Conservation (phyloP, 2,888 invertebrate species). For the Tachystola acroxantha region DNA sequence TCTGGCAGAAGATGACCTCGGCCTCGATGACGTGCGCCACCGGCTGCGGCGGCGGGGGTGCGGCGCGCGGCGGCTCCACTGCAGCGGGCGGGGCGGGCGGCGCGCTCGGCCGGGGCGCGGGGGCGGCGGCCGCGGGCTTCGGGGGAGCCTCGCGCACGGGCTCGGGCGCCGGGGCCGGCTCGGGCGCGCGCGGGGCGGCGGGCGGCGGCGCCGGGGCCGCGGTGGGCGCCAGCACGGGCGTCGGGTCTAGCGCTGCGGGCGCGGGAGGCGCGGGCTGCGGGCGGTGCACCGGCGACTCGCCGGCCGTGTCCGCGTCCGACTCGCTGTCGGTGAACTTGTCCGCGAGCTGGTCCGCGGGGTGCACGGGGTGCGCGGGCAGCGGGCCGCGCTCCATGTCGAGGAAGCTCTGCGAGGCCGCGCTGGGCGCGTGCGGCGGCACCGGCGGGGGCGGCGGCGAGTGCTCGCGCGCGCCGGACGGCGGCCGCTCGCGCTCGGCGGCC, state of each 20-base stretch:
- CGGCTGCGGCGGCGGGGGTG: constrained; percentile 36
- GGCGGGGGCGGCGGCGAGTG: constrained; percentile 28
- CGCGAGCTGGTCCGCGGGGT: constrained; percentile 58
- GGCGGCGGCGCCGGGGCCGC: constrained; percentile 24
- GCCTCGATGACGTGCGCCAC: constrained; percentile 78
- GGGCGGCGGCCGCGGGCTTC: constrained; percentile 6
- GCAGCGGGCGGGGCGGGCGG: constrained; percentile 12
- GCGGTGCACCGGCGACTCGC: constrained; percentile 65
- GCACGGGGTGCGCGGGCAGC: constrained; percentile 40
- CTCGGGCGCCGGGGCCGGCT: constrained; percentile 41
- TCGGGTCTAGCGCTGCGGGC: constrained; percentile 27
- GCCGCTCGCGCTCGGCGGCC: constrained; percentile 76
- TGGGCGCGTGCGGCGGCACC: constrained; percentile 44
- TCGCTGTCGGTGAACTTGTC: constrained; percentile 80
- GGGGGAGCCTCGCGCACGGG: constrained; percentile 43
- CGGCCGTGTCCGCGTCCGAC: constrained; percentile 70
- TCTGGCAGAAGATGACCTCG: constrained; percentile 84
- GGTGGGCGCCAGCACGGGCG: constrained; percentile 18
- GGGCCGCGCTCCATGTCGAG: constrained; percentile 71
- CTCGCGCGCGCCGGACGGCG: constrained; percentile 41
- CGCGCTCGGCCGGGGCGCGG: constrained; percentile 21
- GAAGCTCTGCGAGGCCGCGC: constrained; percentile 58
- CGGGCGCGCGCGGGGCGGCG: constrained; percentile 47
- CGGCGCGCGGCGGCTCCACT: constrained; percentile 23
- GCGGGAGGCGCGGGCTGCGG: constrained; percentile 28